Evolutionary conservation across 2,888 invertebrate genomes (phyloP), one percentile per base, ranked within the genome.

Genomic region (Cremastinae sp.): DNA sequence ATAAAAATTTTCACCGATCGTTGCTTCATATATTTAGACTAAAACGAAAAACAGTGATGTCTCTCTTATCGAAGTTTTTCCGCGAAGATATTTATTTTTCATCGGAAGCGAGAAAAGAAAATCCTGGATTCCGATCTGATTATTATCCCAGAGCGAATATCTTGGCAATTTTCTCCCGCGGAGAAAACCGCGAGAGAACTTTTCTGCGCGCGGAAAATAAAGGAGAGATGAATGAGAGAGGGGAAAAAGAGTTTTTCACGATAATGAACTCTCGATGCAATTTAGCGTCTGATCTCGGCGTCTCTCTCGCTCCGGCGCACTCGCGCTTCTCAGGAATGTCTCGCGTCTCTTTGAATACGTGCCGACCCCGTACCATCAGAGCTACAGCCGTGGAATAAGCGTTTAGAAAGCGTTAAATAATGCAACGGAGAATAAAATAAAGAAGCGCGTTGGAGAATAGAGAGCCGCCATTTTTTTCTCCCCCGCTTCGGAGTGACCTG

Each of bases 201-300:
- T 56, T 49, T 20, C 56, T 34, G 56, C 49, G 22, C 10, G 38
- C 47, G 43, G 14, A 53, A 38, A 38, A 18, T 34, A 16, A 53
- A 34, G 12, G 62, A 20, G 54, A 45, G 58, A 59, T 28, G 43
- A 12, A 38, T 16, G 49, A 8, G 38, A 54, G 10, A 12, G 61
- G 74, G 69, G 74, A 74, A 70, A 72, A 74, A 70, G 58, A 74
- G 79, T 84, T 84, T 84, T 82, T 82, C 78, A 58, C 78, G 79
- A 78, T 85, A 85, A 85, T 83, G 82, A 85, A 85, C 83, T 76
- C 73, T 49, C 66, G 74, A 64, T 71, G 70, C 74, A 80, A 80
- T 84, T 81, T 73, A 78, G 54, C 64, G 14, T 49, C 58, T 49
- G 14, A n/a, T 47, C 34, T 47, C 47, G 9, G 10, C 12, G 43